Conservation (phyloP, 2,797 vertebrate species). For the Clamator glandarius region DNA sequence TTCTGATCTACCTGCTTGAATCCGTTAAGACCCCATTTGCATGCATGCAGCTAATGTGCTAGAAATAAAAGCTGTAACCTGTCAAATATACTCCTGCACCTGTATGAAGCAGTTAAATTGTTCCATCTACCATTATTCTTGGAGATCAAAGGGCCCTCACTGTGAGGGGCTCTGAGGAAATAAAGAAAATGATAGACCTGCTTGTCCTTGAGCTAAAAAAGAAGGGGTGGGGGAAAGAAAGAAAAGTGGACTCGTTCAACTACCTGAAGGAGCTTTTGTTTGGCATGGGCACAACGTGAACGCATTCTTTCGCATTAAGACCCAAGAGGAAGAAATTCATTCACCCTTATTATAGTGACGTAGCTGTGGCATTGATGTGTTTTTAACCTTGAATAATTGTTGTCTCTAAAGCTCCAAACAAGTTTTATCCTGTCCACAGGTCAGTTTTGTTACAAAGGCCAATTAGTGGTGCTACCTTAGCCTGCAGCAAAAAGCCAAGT, state of each 20-base stretch:
- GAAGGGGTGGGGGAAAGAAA: slow-evolving; percentile 46
- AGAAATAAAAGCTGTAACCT: slow-evolving; percentile 80
- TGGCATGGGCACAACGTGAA: slow-evolving; percentile 69
- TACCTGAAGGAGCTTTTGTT: slow-evolving; percentile 83
- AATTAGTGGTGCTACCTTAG: slow-evolving; percentile 98
- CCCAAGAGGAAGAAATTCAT: slow-evolving; percentile 79
- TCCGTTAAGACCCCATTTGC: slow-evolving; percentile 77
- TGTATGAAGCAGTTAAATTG: slow-evolving; percentile 79
- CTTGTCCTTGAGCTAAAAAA: slow-evolving; percentile 72
- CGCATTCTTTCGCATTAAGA: slow-evolving; percentile 78
- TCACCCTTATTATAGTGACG: slow-evolving; percentile 78
- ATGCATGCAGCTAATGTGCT: slow-evolving; percentile 76
- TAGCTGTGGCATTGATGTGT: slow-evolving; percentile 81
- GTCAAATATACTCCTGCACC: slow-evolving; percentile 82
- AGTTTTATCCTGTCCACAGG: slow-evolving; percentile 96
- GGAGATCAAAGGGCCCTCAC: slow-evolving; percentile 81
- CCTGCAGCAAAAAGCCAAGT: slow-evolving; percentile 96
- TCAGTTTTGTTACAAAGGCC: slow-evolving; percentile 99
- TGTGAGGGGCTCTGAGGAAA: slow-evolving; percentile 72
- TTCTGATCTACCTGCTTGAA: slow-evolving; percentile 75
- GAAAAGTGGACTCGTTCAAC: slow-evolving; percentile 67
- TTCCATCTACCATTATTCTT: slow-evolving; percentile 79
- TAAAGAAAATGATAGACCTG: slow-evolving; percentile 77
- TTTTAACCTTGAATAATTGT: slow-evolving; percentile 90
- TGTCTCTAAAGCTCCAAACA: slow-evolving; percentile 87